phyloP scores from a whole-genome alignment of 2,888 invertebrate species.

The Hydropsyche betteni region DNA sequence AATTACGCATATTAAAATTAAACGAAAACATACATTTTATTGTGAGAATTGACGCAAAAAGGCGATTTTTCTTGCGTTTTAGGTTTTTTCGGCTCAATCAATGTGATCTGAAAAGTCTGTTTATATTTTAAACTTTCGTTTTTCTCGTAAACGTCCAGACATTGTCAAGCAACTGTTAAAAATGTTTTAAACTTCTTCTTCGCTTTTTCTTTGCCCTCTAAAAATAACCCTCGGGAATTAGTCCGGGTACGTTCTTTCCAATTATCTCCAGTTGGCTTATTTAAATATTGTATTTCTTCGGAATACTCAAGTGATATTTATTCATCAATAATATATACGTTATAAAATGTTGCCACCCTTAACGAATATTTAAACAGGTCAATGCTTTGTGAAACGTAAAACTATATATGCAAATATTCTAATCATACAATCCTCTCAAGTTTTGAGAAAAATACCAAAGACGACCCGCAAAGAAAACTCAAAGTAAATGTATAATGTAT shows the following conservation, averaged over 20 bases:
- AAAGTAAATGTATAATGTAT: not conserved
- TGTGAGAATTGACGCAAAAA: not conserved
- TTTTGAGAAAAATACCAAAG: not conserved
- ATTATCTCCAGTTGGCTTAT: not conserved
- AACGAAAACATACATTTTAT: not conserved
- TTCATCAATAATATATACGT: not conserved
- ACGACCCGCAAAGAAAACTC: not conserved
- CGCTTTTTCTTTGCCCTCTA: not conserved
- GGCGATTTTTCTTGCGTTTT: too few relatives aligned
- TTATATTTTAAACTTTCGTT: not conserved
- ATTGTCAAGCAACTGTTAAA: conserved; percentile 13
- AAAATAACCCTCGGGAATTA: conserved; percentile 18
- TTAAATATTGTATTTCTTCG: not conserved
- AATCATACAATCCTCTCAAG: not conserved
- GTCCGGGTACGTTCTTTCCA: not conserved
- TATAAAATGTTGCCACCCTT: too few relatives aligned
- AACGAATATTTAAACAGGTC: too few relatives aligned
- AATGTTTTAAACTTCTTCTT: conserved; percentile 3
- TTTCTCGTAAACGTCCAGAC: conserved; percentile 8
- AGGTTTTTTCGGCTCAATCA: too few relatives aligned
- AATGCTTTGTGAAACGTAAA: not conserved
- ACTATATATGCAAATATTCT: not conserved
- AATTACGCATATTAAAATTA: not conserved
- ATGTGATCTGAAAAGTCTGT: too few relatives aligned
- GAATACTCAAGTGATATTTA: not conserved